Percentiles rank a stretch among this genome's conserved stretches.
phyloP scores from a whole-genome alignment of 2,797 vertebrate genomes.

The Thaleichthys pacificus region DNA sequence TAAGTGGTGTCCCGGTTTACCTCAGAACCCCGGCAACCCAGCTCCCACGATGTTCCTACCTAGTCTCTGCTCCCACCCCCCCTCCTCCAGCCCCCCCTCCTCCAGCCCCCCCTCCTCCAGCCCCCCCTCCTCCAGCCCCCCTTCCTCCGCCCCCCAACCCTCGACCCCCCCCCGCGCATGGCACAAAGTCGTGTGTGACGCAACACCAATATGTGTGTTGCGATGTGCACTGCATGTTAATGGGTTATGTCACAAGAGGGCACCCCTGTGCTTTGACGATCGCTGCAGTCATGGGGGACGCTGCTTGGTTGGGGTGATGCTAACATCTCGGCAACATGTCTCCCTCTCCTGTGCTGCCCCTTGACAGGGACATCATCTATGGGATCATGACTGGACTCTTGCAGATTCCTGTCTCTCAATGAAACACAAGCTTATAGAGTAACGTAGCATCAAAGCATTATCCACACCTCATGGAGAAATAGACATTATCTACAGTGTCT shows the following conservation, averaged over 20 bases:
- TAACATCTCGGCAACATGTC: neutral
- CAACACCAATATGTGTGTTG: conserved; percentile 11
- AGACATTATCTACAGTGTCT: neutral
- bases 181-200: conserved; percentile 29
- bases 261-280: conserved; percentile 71
- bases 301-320: neutral
- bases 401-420: neutral
- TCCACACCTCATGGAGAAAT: neutral
- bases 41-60: neutral
- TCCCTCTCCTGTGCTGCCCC: neutral
- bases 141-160: conserved; percentile 25
- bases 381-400: neutral
- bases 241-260: conserved; percentile 77
- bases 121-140: conserved; percentile 23
- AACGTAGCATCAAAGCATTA: neutral
- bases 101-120: conserved; percentile 7
- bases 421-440: neutral
- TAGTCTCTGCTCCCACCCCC: conserved; percentile 20
- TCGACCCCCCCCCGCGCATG: conserved; percentile 19
- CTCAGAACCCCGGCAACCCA: conserved; percentile 13
- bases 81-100: neutral
- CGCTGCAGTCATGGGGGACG: conserved; percentile 41
- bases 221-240: conserved; percentile 57
- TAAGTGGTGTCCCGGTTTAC: conserved; percentile 25
- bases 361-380: neutral